A percentile compares a stretch with the other conserved stretches of the same genome.
These are phyloP conservation scores for Synodontis membranacea DNA, from an alignment of 2,113 vertebrate species.

Conservation along the genomic window DNA sequence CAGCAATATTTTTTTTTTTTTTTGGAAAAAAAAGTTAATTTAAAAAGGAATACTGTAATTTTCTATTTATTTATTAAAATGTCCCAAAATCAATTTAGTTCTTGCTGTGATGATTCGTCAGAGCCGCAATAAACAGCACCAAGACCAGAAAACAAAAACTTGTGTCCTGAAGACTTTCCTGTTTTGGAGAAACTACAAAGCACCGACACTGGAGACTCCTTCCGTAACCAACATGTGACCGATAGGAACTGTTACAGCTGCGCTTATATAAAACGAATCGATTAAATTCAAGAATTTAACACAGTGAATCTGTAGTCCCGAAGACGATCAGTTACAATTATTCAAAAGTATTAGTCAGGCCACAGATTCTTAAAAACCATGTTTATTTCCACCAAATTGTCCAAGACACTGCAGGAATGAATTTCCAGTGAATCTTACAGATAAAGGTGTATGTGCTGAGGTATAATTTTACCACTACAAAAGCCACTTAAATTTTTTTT, in stretches of 20 bases:
- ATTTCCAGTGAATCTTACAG: slow-evolving; percentile 78
- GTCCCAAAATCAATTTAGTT: background rate
- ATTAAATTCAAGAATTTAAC: background rate
- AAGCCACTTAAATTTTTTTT: slow-evolving; percentile 74
- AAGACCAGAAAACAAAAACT: background rate
- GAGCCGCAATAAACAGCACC: too few relatives aligned
- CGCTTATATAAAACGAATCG: background rate
- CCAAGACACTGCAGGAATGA: slow-evolving; percentile 81
- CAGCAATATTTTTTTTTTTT: too few relatives aligned
- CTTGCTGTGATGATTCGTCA: background rate
- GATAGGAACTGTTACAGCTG: background rate
- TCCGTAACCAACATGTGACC: background rate
- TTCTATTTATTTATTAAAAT: background rate
- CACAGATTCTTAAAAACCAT: slow-evolving; percentile 76
- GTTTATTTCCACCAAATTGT: slow-evolving; percentile 81
- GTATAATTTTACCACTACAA: slow-evolving; percentile 71
- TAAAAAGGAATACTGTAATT: too few relatives aligned
- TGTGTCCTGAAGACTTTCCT: too few relatives aligned
- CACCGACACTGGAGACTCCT: background rate
- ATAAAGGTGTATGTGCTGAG: slow-evolving; percentile 77
- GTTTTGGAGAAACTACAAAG: too few relatives aligned
- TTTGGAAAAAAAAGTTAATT: too few relatives aligned
- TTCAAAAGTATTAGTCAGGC: slow-evolving; percentile 40
- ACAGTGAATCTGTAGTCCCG: background rate
- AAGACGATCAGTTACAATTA: background rate